Conservation (phyloP, 1,140 invertebrate genomes). For the Philopotamus ludificatus region DNA sequence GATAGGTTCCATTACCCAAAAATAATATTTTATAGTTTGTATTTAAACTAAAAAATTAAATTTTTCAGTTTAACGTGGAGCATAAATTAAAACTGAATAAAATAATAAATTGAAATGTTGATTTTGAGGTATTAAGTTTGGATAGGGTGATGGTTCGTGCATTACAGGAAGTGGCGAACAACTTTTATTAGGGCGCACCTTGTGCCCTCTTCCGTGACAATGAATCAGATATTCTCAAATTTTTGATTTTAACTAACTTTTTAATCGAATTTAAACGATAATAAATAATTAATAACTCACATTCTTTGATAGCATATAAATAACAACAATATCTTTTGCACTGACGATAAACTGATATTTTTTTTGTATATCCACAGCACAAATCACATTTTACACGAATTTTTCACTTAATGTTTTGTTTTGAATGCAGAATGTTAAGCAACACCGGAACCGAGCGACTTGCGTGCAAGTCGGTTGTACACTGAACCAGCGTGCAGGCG, state of each 20-base stretch:
- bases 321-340: too few relatives aligned
- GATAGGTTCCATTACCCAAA: neutral
- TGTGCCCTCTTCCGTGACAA: conserved; percentile 2
- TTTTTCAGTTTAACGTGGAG: too few relatives aligned
- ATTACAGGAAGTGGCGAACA: neutral
- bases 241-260: neutral
- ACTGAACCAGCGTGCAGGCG: conserved; percentile 13
- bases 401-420: neutral
- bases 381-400: neutral
- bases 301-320: too few relatives aligned
- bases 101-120: neutral
- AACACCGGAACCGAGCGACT: neutral
- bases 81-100: neutral
- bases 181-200: neutral
- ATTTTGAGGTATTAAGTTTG: neutral
- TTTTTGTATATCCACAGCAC: too few relatives aligned
- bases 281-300: too few relatives aligned
- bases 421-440: neutral
- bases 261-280: too few relatives aligned
- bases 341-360: too few relatives aligned
- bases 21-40: neutral
- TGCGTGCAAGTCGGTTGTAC: neutral
- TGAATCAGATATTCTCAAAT: neutral
- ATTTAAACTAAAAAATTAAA: neutral
- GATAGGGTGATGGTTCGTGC: neutral